Base-by-base conservation (phyloP, 1,140 invertebrate genomes). In the Zaprionus davidi region DNA sequence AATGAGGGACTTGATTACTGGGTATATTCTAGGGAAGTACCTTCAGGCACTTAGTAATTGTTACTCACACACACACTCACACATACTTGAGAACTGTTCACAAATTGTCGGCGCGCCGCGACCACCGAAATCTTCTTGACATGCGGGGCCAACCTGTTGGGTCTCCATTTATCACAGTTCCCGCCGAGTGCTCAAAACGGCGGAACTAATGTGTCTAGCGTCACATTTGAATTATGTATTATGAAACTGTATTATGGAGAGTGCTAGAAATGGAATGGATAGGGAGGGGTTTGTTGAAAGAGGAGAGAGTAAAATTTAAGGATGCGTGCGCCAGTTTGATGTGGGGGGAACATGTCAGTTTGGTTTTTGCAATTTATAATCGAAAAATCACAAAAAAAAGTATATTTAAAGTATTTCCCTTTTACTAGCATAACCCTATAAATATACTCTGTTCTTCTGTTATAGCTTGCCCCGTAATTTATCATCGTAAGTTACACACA, bases 201-300 rank as follows among this genome's bases (percentile, higher is more conserved):
- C 70, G 84, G 84, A 90, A 88, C 84, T 88, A 88, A 88, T 88
- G 84, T 82, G 80, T 82, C 81, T 68, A 68, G 66, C 67, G 65
- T 58, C 73, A 79, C 64, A 90, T 85, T 90, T 84, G 85, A 90
- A 85, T 81, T 88, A 85, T 90, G 73, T 90, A 90, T 90, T 81
- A 76, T 79, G 65, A 77, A 59, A 59, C 46, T 65, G 41, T 74
- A 71, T 79, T 68, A 58, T 74, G 60, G 6, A 13, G 28, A 24
- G 60, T 9, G 28, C 28, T 44, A 6, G n/a, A 46, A 46, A 34
- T 26, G 31, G 7, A 9, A 31, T 0, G 7, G 28, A 7, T 31
- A 13, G 24, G 28, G 22, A 5, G 60, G n/a, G 12, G 20, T 11
- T 20, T 5, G 28, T 69, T 28, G 53, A 57, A 53, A 6, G 9